Evolutionary conservation across 2,113 vertebrate species (phyloP).

Genomic region (Trogon surrucura): DNA sequence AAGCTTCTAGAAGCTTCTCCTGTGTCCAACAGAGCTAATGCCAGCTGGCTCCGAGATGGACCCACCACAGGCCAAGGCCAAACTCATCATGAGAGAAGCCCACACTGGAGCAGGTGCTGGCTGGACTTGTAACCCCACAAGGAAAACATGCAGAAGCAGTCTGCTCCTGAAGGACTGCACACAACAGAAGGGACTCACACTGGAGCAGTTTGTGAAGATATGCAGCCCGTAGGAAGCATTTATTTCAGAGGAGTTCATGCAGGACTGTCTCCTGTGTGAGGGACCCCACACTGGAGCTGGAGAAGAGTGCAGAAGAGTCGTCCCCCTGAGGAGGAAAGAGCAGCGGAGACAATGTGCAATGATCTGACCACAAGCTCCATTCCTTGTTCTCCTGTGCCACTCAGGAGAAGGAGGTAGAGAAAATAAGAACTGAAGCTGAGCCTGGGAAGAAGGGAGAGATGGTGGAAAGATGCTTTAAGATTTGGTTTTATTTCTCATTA

Average conservation of each 20-base stretch:
- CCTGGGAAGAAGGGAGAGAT: neutral
- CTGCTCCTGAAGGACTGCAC: too few relatives aligned
- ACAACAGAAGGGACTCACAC: too few relatives aligned
- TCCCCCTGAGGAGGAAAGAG: too few relatives aligned
- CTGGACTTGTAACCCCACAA: too few relatives aligned
- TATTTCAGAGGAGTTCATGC: too few relatives aligned
- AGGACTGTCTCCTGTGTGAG: neutral
- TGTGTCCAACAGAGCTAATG: fast-evolving
- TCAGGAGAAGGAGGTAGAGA: neutral
- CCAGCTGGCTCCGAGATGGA: fast-evolving
- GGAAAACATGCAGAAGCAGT: too few relatives aligned
- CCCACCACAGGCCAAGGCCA: fast-evolving
- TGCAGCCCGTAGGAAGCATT: too few relatives aligned
- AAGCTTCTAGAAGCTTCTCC: neutral
- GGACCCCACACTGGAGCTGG: neutral
- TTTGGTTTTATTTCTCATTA: neutral
- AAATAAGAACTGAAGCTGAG: neutral
- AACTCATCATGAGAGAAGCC: too few relatives aligned
- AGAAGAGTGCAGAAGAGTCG: too few relatives aligned
- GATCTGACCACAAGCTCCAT: neutral
- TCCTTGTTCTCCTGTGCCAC: fast-evolving
- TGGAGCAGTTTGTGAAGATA: too few relatives aligned
- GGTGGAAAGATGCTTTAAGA: neutral
- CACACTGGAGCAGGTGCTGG: too few relatives aligned
- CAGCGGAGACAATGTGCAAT: too few relatives aligned